phyloP scores from a whole-genome alignment of 2,888 invertebrate species.

The Eumerus sabulonum region DNA sequence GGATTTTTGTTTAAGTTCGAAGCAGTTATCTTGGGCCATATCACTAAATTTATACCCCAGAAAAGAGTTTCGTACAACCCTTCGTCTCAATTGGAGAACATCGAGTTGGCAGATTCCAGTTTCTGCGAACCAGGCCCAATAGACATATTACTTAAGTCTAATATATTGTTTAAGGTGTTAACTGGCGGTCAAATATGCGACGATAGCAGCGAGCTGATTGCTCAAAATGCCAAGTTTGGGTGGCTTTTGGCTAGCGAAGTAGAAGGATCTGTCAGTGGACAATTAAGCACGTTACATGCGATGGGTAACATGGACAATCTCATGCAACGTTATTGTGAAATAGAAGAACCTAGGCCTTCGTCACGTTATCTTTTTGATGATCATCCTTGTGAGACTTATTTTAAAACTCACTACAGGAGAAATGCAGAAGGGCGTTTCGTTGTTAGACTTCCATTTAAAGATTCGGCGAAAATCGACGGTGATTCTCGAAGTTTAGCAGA shows the following conservation, averaged over 20 bases:
- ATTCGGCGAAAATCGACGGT: too few relatives aligned
- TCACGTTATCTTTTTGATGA: slow-evolving; percentile 19
- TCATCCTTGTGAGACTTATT: slow-evolving; percentile 25
- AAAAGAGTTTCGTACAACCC: slow-evolving; percentile 3
- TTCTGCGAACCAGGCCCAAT: not conserved
- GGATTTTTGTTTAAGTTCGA: not conserved
- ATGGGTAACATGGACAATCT: slow-evolving; percentile 3
- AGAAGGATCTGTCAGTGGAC: too few relatives aligned
- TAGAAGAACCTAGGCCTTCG: slow-evolving; percentile 27
- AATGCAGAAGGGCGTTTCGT: too few relatives aligned
- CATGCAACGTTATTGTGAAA: slow-evolving; percentile 13
- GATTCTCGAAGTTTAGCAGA: slow-evolving; percentile 8
- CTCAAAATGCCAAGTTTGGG: too few relatives aligned
- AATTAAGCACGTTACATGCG: not conserved
- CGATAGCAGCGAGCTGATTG: too few relatives aligned
- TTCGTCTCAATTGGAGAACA: too few relatives aligned
- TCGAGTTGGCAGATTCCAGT: not conserved
- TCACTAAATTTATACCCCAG: slow-evolving; percentile 2
- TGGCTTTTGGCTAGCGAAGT: too few relatives aligned
- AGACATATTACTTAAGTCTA: not conserved
- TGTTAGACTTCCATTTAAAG: too few relatives aligned
- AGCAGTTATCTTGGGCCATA: slow-evolving; percentile 7
- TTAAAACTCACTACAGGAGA: slow-evolving; percentile 25
- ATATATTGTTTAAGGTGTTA: not conserved
- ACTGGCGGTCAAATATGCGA: not conserved